Conservation (phyloP, 2,113 vertebrate species). For the Grallaria varia region DNA sequence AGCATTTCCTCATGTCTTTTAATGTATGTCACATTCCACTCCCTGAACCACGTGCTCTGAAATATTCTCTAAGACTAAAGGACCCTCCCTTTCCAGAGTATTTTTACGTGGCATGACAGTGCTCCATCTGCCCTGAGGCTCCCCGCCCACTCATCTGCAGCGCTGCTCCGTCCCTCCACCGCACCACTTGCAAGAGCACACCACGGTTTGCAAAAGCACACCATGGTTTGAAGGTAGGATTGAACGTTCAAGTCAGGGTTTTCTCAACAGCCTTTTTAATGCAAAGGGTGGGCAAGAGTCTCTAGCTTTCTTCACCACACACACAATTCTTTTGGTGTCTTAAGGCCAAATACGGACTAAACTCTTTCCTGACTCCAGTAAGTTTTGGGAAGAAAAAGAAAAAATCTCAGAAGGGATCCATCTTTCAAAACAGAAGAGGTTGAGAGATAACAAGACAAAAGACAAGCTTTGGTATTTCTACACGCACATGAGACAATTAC, state of each 20-base stretch:
- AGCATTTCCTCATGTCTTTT: background rate
- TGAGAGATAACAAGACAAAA: background rate
- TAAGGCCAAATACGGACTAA: background rate
- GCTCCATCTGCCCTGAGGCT: accelerated
- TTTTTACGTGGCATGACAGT: background rate
- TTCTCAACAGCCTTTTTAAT: background rate
- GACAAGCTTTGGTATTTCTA: background rate
- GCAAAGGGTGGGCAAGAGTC: background rate
- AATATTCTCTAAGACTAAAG: background rate
- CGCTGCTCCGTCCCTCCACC: accelerated
- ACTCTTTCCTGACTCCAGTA: background rate
- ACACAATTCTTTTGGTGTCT: background rate
- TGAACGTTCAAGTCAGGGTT: background rate
- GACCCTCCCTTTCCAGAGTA: background rate
- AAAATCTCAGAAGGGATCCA: background rate
- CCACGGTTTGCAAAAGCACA: background rate
- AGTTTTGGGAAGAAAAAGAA: background rate
- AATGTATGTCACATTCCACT: accelerated
- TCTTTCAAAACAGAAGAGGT: background rate
- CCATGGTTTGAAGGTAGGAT: background rate
- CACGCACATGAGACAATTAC: background rate
- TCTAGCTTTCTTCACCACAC: background rate
- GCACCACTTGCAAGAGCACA: background rate
- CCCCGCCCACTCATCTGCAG: accelerated
- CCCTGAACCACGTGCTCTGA: background rate